Evolutionary conservation across 2,888 invertebrate species (phyloP).

Genomic region (Amphipoea lucens): DNA sequence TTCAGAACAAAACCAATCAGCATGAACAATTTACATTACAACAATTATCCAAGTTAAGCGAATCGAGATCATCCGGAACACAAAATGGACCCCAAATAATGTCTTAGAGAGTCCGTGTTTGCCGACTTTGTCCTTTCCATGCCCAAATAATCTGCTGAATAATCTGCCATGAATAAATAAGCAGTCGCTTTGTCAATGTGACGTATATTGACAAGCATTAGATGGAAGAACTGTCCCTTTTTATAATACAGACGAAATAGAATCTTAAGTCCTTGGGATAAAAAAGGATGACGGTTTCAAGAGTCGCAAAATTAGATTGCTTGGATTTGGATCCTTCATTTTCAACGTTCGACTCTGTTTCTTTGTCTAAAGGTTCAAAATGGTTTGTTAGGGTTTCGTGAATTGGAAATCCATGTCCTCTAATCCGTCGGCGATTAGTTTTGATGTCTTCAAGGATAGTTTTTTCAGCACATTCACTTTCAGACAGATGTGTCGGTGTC

Average conservation of each 20-base stretch:
- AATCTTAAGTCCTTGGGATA: constrained; percentile 32
- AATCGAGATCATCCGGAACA: constrained; percentile 84
- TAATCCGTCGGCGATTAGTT: constrained; percentile 89
- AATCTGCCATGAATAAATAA: constrained; percentile 89
- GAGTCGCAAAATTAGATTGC: constrained; percentile 40
- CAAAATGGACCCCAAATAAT: constrained; percentile 80
- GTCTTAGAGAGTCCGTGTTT: constrained; percentile 81
- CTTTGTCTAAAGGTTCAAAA: neutral
- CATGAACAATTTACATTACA: constrained; percentile 80
- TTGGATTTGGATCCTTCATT: neutral
- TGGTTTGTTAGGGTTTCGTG: constrained; percentile 29
- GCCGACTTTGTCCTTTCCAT: constrained; percentile 82
- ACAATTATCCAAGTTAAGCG: constrained; percentile 78
- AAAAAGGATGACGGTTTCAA: constrained; percentile 13
- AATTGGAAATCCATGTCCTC: constrained; percentile 66
- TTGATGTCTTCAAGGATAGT: constrained; percentile 83
- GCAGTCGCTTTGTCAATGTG: constrained; percentile 85
- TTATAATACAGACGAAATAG: constrained; percentile 36
- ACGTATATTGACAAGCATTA: constrained; percentile 87
- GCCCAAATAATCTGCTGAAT: constrained; percentile 81
- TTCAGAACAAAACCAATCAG: constrained; percentile 71
- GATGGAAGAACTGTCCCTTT: constrained; percentile 58
- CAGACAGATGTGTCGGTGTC: constrained; percentile 86
- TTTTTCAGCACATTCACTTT: constrained; percentile 86
- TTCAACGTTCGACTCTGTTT: constrained; percentile 30